Evolutionary conservation across 1,140 invertebrate species (phyloP), one percentile per base, ranked within the genome.

Genomic region (Drosophila asahinai): DNA sequence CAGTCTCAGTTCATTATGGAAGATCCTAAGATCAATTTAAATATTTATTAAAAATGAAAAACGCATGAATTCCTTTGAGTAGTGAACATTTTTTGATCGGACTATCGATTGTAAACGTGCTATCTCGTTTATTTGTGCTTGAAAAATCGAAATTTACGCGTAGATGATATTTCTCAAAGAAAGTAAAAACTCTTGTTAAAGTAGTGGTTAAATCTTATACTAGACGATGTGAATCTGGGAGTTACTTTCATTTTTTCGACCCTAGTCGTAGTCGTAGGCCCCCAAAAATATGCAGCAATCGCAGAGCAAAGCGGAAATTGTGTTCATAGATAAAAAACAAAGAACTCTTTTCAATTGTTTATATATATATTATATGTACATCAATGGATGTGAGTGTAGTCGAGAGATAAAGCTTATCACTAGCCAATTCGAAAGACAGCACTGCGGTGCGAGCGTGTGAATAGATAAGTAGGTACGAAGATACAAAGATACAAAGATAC

Each of bases 381-480:
- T 38, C 43, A 67, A 27, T 33, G 30, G 58, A 74, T 57, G 68
- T 49, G 70, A 61, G 52, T 43, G 51, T 67, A 80, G 80, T 66
- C 30, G 83, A 81, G 63, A 64, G 62, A 80, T 72, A 68, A 81
- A 90, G 79, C 81, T 86, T 81, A 86, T 82, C 78, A 90, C 86
- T 90, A 86, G 86, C 86, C 86, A 90, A 90, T 72, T 86, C 58
- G 76, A 74, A 90, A 80, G 86, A 83, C 71, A 90, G 79, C 89
- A 70, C 62, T 60, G 47, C 45, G 57, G 48, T 63, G 76, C 51
- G 45, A 71, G 67, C 59, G 66, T 71, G 77, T 59, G 65, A 60
- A 89, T 65, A 71, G 58, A 84, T 80, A 75, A 54, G 52, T 66
- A 77, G 33, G 55, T 60, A 72, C 66, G 22, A 36, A 71, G 38